A percentile compares a stretch with the other conserved stretches of the same genome.
phyloP scores from a whole-genome alignment of 2,888 invertebrate species.

The Cheiracanthium punctorium region DNA sequence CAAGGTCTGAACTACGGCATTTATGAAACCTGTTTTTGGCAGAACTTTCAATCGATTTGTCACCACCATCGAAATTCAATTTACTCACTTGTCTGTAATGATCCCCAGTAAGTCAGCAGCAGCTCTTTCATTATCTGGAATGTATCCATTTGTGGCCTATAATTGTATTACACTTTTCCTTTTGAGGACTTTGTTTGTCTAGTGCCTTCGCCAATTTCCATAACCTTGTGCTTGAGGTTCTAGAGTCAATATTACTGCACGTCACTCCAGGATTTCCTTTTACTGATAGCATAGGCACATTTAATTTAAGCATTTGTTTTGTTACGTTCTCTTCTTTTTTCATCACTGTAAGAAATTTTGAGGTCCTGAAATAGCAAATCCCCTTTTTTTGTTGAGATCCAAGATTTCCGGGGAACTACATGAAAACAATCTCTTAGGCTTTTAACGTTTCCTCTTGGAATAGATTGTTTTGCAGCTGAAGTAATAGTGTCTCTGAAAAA shows the following conservation, averaged over 20 bases:
- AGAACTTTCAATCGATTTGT: background rate
- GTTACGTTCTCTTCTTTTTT: background rate
- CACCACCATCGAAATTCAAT: background rate
- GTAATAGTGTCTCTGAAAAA: background rate
- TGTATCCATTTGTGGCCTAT: background rate
- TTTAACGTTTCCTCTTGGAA: constrained; percentile 12
- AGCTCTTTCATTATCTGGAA: background rate
- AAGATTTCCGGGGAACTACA: background rate
- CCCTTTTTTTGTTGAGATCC: background rate
- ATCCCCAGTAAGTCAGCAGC: background rate
- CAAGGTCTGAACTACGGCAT: constrained; percentile 9
- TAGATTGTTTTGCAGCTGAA: constrained; percentile 5
- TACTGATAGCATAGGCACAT: constrained; percentile 10
- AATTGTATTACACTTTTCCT: background rate
- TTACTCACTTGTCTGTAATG: constrained; percentile 2
- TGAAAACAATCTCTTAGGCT: background rate
- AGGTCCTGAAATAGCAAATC: background rate
- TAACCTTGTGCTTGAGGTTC: background rate
- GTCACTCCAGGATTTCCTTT: background rate
- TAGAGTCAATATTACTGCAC: constrained; percentile 12
- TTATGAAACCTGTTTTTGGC: background rate
- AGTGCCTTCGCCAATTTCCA: constrained; percentile 8
- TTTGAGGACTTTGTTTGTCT: no score
- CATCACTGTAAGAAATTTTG: background rate
- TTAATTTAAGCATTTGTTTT: constrained; percentile 2